Percentiles rank a stretch among this genome's conserved stretches.
These are phyloP conservation scores for Nineta flava DNA, from an alignment of 2,888 invertebrate genomes.

Conservation along the genomic window DNA sequence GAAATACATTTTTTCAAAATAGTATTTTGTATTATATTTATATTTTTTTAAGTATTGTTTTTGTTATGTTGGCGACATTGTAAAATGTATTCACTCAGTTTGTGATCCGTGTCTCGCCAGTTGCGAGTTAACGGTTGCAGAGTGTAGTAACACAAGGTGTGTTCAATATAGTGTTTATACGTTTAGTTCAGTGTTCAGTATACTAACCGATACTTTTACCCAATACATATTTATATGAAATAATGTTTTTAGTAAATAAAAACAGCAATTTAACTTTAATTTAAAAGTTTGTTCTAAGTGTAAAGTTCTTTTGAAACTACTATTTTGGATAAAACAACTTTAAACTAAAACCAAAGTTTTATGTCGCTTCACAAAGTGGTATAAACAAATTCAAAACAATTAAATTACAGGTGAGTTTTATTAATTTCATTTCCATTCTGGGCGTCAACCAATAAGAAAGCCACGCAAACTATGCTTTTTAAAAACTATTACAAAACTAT, in stretches of 20 bases:
- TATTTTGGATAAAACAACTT: too few species aligned
- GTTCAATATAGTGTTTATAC: not conserved
- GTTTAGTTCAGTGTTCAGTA: not conserved
- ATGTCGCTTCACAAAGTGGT: not conserved
- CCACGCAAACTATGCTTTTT: not conserved
- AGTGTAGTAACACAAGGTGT: not conserved
- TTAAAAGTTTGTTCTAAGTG: not conserved
- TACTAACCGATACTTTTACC: not conserved
- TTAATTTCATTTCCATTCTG: not conserved
- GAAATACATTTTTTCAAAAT: too few species aligned
- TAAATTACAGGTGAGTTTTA: conserved; percentile 1
- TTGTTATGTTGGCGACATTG: not conserved
- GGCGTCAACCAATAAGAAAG: conserved; percentile 1
- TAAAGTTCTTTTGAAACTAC: not conserved
- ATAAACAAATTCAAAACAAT: not conserved
- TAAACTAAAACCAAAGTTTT: not conserved
- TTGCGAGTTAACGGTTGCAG: conserved; percentile 1
- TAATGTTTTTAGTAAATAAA: not conserved
- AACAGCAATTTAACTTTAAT: not conserved
- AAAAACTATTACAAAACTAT: not conserved
- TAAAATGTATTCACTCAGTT: not conserved
- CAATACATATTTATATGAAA: not conserved
- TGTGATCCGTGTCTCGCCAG: not conserved
- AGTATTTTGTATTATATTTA: too few species aligned
- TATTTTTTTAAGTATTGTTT: too few species aligned